Evolutionary conservation across 2,888 invertebrate species (phyloP).

Genomic region (Clanis bilineata): DNA sequence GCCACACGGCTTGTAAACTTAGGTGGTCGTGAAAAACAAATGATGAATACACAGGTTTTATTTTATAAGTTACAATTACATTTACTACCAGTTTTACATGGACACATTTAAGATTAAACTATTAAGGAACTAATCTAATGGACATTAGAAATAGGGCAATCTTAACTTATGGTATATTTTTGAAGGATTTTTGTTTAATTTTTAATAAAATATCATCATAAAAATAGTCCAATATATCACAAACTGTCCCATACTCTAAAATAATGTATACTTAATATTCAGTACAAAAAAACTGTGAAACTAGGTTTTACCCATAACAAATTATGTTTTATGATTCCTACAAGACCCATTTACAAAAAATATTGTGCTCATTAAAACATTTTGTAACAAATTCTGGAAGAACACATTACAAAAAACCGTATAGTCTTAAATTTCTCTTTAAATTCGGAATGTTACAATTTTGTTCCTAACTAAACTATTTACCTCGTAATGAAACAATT

Average conservation of each 20-base stretch:
- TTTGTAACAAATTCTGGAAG: not conserved
- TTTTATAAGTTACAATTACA: not conserved
- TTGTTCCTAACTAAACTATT: not conserved
- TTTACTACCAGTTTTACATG: not conserved
- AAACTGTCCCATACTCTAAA: not conserved
- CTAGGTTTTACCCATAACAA: not conserved
- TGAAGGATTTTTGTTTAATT: not conserved
- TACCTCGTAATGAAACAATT: not conserved
- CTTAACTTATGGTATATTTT: not conserved
- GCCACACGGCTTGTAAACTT: not conserved
- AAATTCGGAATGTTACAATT: not conserved
- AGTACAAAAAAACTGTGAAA: not conserved
- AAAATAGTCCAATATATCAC: not conserved
- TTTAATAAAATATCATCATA: not conserved
- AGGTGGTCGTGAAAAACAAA: not conserved
- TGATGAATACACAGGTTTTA: not conserved
- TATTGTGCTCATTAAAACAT: not conserved
- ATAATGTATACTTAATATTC: not conserved
- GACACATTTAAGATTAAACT: not conserved
- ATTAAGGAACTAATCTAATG: not conserved
- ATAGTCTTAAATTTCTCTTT: not conserved
- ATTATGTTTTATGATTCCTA: not conserved
- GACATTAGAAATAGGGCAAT: not conserved
- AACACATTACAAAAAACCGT: not conserved
- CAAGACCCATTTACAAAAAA: not conserved